These are phyloP conservation scores for Oscheius sp. DNA, from an alignment of 2,888 invertebrate genomes.

Conservation along the genomic window DNA sequence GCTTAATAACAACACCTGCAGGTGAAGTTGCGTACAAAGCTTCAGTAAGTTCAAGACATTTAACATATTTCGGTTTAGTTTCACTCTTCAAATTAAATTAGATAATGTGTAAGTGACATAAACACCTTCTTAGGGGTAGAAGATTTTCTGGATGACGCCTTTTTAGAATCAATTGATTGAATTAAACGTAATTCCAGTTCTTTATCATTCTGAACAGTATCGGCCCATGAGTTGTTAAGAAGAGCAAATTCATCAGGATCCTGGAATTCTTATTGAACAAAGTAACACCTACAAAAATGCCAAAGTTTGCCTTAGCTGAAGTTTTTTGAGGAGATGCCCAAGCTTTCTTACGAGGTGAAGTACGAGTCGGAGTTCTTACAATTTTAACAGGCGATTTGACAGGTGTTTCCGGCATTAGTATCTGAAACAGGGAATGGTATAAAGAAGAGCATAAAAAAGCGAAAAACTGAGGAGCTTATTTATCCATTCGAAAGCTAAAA, in stretches of 20 bases:
- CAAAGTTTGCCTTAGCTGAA: slow-evolving; percentile 23
- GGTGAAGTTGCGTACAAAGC: neutral
- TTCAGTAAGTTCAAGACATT: slow-evolving; percentile 37
- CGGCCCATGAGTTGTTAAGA: slow-evolving; percentile 58
- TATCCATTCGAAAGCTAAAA: neutral
- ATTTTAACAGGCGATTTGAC: neutral
- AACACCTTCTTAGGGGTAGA: slow-evolving; percentile 41
- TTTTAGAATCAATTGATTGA: slow-evolving; percentile 11
- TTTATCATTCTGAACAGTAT: slow-evolving; percentile 49
- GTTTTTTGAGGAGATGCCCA: slow-evolving; percentile 49
- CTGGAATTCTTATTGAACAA: slow-evolving; percentile 23
- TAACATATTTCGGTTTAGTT: slow-evolving; percentile 43
- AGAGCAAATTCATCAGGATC: slow-evolving; percentile 45
- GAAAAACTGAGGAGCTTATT: neutral
- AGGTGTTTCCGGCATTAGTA: slow-evolving; percentile 6
- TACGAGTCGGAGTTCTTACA: slow-evolving; percentile 40
- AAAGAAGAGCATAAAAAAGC: neutral
- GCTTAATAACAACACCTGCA: neutral
- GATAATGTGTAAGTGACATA: no score
- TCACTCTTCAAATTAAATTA: no score
- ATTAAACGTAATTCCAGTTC: slow-evolving; percentile 19
- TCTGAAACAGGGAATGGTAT: neutral
- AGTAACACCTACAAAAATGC: slow-evolving; percentile 40
- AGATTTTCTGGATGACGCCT: slow-evolving; percentile 33
- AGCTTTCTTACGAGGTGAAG: slow-evolving; percentile 57